These are phyloP conservation scores for Laupala kohalensis DNA, from an alignment of 1,140 invertebrate genomes.

Conservation along the genomic window DNA sequence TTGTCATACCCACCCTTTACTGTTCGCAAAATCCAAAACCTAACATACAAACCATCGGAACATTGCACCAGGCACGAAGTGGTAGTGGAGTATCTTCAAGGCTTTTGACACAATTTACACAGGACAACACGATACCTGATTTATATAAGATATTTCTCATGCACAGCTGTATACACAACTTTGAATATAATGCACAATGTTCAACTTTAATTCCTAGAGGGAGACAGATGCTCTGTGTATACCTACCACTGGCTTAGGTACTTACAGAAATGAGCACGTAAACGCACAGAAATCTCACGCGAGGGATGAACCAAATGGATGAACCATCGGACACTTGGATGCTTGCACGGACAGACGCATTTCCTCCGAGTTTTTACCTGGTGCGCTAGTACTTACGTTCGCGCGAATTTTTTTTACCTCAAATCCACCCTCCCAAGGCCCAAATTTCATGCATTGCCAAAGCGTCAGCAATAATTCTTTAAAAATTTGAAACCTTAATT, in stretches of 20 bases:
- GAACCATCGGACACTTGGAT: background rate
- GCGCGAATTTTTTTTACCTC: constrained; percentile 31
- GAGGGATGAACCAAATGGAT: background rate
- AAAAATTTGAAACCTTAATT: background rate
- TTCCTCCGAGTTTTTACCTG: constrained; percentile 38
- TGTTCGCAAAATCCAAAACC: background rate
- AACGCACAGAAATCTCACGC: background rate
- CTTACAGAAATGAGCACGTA: background rate
- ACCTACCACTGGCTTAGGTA: background rate
- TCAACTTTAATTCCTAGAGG: background rate
- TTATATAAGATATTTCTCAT: background rate
- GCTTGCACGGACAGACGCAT: background rate
- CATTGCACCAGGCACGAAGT: background rate
- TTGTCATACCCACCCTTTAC: background rate
- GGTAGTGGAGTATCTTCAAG: background rate
- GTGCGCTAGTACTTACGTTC: constrained; percentile 49
- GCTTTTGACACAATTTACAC: background rate
- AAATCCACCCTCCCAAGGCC: constrained; percentile 2
- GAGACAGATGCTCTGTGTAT: background rate
- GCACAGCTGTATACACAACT: background rate
- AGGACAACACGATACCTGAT: background rate
- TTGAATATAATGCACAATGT: background rate
- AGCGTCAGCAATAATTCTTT: background rate
- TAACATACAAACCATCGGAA: background rate
- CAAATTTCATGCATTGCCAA: background rate